phyloP scores from a whole-genome alignment of 2,113 vertebrate species.

The Thamnophis sirtalis region DNA sequence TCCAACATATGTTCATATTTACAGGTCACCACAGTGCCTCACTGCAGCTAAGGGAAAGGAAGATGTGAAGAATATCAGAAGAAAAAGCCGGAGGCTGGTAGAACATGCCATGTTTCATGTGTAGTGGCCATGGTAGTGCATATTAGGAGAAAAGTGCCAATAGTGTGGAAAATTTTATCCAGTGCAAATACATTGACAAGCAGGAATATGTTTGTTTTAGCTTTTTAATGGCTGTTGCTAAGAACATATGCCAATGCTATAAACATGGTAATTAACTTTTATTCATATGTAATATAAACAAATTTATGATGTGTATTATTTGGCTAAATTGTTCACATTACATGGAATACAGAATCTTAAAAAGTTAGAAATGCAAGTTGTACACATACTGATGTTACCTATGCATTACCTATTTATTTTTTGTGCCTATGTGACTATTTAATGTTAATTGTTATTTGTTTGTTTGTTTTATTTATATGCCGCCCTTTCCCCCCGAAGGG shows the following conservation, averaged over 20 bases:
- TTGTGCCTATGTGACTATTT: not conserved
- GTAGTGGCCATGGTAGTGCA: not conserved
- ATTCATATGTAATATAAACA: not conserved
- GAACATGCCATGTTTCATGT: not conserved
- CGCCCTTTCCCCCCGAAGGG: too few species aligned
- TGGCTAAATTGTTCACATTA: not conserved
- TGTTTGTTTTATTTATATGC: too few species aligned
- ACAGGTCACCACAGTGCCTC: not conserved
- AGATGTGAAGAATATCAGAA: not conserved
- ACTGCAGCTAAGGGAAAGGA: not conserved
- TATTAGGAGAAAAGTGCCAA: not conserved
- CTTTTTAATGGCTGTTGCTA: not conserved
- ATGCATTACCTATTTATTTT: not conserved
- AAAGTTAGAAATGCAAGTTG: not conserved
- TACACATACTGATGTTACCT: not conserved
- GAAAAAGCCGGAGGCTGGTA: not conserved
- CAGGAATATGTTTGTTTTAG: not conserved
- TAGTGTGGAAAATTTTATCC: not conserved
- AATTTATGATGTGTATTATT: not conserved
- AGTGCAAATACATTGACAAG: not conserved
- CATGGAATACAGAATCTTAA: not conserved
- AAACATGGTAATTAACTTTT: not conserved
- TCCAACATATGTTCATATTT: not conserved
- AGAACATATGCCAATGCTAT: not conserved
- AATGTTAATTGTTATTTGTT: too few species aligned